Evolutionary conservation across 2,888 invertebrate genomes (phyloP), one percentile per base, ranked within the genome.

Genomic region (Endotricha flammealis): DNA sequence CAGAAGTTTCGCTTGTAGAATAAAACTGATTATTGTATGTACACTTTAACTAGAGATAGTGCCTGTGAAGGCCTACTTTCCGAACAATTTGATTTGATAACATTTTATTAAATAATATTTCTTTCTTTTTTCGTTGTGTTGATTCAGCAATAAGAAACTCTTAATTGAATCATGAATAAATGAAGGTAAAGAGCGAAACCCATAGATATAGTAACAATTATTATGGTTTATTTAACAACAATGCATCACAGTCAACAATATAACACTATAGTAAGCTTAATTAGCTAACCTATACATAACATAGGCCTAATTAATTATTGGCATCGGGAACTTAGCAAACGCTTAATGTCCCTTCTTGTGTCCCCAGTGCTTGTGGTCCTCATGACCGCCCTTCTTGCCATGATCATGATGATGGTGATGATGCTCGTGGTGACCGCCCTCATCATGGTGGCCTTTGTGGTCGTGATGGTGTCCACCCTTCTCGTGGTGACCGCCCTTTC

Each of bases 401-500:
- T 92, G 90, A 50, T 92, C 90, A 65, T 91, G 89, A 44, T 92
- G 92, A 72, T 93, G 92, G 40, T 90, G 90, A 73, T 93, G 91
- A 57, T 94, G 93, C 48, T 92, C 91, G 43, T 93, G 91, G 57
- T 94, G 93, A 22, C 94, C 94, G 22, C 90, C 92, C 45, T 92
- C 91, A 42, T 91, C 91, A 67, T 94, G 93, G 73, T 94, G 93
- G 7, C 93, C 94, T 57, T 92, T 91, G 58, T 94, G 91, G 32
- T 93, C 92, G 60, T 94, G 91, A 64, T 93, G 91, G 66, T 95
- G 93, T 51, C 91, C 91, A 22, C 95, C 95, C 72, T 95, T 92
- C 64, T 93, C 92, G 58, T 92, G 91, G 57, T 92, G 91, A 1
- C 94, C 94, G 72, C 94, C 93, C 82, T 95, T 94, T 46, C 93